Evolutionary conservation across 2,797 vertebrate species (phyloP).

Genomic region (Mergus octosetaceus): DNA sequence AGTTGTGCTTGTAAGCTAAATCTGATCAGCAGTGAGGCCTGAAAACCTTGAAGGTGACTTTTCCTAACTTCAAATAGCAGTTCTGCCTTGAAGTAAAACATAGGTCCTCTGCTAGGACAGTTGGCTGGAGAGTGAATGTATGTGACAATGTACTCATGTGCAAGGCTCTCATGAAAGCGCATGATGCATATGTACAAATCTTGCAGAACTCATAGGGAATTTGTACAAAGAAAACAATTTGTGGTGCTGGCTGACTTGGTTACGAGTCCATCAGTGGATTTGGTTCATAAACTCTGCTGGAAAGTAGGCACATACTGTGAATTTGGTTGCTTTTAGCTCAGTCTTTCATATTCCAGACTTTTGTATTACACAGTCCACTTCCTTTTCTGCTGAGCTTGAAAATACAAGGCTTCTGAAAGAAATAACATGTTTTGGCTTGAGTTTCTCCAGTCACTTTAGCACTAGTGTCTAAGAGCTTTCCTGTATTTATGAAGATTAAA

Average conservation of each 20-base stretch:
- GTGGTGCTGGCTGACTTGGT: background rate
- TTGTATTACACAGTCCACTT: background rate
- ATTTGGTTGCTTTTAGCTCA: background rate
- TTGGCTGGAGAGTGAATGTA: background rate
- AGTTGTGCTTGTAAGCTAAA: background rate
- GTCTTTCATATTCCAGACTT: background rate
- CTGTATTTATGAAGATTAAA: conserved; percentile 44
- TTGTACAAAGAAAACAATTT: background rate
- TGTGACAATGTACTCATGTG: background rate
- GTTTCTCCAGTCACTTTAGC: background rate
- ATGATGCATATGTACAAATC: background rate
- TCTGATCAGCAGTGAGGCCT: background rate
- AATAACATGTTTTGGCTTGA: background rate
- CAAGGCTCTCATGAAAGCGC: background rate
- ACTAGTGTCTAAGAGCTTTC: background rate
- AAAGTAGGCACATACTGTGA: background rate
- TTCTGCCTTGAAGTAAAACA: background rate
- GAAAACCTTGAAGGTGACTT: background rate
- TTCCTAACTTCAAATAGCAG: background rate
- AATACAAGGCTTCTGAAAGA: background rate
- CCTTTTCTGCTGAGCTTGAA: background rate
- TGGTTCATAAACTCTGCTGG: background rate
- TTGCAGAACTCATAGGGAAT: background rate
- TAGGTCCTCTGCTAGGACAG: background rate
- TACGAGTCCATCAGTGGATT: background rate